Evolutionary conservation across 2,888 invertebrate genomes (phyloP).

Genomic region (Leptinotarsa haldemani): DNA sequence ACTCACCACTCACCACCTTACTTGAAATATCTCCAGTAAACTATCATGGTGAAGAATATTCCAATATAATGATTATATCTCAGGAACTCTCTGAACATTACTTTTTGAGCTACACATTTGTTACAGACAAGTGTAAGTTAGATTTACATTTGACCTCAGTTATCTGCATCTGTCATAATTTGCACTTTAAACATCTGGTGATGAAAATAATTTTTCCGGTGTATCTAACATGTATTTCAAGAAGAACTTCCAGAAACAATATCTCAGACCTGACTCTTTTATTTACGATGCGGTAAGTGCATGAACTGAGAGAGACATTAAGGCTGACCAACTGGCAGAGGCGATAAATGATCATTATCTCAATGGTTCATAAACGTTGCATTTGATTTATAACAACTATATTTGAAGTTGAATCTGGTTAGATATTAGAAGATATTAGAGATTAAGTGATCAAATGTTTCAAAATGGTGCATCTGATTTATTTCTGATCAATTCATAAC

Average conservation of each 20-base stretch:
- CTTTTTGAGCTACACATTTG: too few species aligned
- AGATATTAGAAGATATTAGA: slow-evolving; percentile 12
- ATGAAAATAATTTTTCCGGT: too few species aligned
- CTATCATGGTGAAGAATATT: too few species aligned
- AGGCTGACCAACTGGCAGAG: neutral
- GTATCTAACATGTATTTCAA: too few species aligned
- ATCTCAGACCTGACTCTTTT: neutral
- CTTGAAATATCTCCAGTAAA: too few species aligned
- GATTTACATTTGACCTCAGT: too few species aligned
- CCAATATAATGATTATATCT: too few species aligned
- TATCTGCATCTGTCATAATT: too few species aligned
- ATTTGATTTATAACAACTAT: slow-evolving; percentile 7
- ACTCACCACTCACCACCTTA: too few species aligned
- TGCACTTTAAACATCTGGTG: too few species aligned
- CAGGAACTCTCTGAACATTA: too few species aligned
- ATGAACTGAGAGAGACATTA: neutral
- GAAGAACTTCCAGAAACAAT: neutral
- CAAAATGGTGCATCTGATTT: neutral
- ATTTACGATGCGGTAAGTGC: neutral
- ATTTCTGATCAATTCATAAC: neutral
- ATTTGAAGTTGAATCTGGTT: slow-evolving; percentile 4
- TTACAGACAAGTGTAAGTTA: too few species aligned
- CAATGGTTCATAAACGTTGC: slow-evolving; percentile 6
- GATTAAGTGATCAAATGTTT: neutral
- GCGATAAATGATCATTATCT: slow-evolving; percentile 12